phyloP scores from a whole-genome alignment of 2,797 vertebrate species.

The Mareca penelope region DNA sequence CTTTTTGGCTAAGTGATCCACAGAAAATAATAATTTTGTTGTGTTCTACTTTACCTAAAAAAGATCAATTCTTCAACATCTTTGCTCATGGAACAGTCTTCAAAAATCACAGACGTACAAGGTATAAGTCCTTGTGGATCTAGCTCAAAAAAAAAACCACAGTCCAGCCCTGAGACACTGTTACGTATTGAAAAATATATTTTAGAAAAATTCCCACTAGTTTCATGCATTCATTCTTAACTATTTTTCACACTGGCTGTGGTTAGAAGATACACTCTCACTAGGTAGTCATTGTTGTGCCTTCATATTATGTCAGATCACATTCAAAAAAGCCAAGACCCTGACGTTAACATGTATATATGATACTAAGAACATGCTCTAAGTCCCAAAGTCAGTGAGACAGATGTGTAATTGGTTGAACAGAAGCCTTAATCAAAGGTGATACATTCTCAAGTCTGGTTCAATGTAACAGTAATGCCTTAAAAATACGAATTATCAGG shows the following conservation, averaged over 20 bases:
- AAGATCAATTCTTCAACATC: not conserved
- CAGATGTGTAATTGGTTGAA: not conserved
- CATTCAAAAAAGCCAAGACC: not conserved
- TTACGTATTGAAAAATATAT: not conserved
- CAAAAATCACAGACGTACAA: not conserved
- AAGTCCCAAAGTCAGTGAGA: not conserved
- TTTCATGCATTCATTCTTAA: not conserved
- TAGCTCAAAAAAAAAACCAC: not conserved
- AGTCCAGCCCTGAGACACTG: not conserved
- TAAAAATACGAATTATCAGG: not conserved
- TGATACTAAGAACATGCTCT: not conserved
- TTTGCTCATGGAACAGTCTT: not conserved
- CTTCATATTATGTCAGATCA: not conserved
- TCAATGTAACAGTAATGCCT: not conserved
- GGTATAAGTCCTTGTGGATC: not conserved
- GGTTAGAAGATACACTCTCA: not conserved
- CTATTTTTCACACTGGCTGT: not conserved
- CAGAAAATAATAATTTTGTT: not conserved
- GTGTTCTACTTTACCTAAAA: not conserved
- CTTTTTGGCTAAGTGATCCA: not conserved
- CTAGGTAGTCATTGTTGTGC: not conserved
- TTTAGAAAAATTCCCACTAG: not conserved
- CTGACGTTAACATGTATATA: not conserved
- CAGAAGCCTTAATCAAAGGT: not conserved
- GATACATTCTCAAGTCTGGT: not conserved